These are phyloP conservation scores for Dinomys branickii DNA, from an alignment of 2,113 vertebrate genomes.

Conservation along the genomic window DNA sequence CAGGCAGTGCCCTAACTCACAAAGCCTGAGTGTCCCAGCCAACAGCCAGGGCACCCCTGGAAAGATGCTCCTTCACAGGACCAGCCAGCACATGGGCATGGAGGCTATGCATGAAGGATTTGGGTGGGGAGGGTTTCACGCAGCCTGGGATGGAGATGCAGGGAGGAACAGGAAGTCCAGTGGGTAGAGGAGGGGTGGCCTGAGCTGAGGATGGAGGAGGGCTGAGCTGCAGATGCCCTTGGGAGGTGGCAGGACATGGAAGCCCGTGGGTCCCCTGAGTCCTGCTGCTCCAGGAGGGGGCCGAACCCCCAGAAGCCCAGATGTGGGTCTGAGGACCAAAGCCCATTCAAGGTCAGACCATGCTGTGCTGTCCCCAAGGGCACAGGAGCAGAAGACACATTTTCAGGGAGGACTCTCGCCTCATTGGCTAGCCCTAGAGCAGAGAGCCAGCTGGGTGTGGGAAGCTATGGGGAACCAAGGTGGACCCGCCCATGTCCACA, in stretches of 20 bases:
- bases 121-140: accelerated
- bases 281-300: neutral
- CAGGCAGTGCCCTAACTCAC: neutral
- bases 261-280: neutral
- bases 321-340: neutral
- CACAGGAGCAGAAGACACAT: neutral
- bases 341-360: neutral
- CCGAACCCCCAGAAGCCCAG: neutral
- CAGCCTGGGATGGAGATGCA: accelerated
- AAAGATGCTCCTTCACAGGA: accelerated
- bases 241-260: accelerated
- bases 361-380: neutral
- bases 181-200: accelerated
- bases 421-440: no score
- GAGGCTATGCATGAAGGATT: accelerated
- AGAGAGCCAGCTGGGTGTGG: neutral
- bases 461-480: neutral
- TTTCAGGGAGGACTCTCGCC: neutral
- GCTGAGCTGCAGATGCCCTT: accelerated
- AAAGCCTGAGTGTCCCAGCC: no score
- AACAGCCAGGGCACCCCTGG: accelerated
- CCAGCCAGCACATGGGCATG: accelerated
- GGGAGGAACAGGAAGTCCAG: neutral
- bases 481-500: no score
- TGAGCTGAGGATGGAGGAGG: neutral